phyloP scores from a whole-genome alignment of 2,888 invertebrate genomes.

The Caenorhabditis doughertyi region DNA sequence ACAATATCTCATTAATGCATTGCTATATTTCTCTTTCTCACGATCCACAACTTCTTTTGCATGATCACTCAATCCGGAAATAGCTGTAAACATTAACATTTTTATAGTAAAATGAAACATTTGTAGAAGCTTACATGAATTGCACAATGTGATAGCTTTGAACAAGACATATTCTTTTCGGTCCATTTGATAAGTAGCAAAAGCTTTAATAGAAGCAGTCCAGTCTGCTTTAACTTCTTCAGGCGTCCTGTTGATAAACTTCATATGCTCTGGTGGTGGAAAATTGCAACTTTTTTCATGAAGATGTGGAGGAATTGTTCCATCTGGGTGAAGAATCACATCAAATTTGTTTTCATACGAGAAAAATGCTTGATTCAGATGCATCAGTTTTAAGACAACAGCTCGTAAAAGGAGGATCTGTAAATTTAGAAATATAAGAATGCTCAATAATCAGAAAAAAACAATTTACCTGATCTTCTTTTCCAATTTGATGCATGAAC shows the following conservation, averaged over 20 bases:
- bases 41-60: slow-evolving; percentile 44
- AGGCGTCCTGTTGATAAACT: not conserved
- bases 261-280: not conserved
- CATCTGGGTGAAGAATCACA: slow-evolving; percentile 68
- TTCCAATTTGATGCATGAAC: slow-evolving; percentile 66
- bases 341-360: slow-evolving; percentile 68
- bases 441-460: not conserved
- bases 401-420: slow-evolving; percentile 51
- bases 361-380: slow-evolving; percentile 65
- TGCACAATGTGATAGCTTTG: slow-evolving; percentile 71
- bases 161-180: slow-evolving; percentile 71
- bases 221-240: slow-evolving; percentile 30
- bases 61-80: slow-evolving; percentile 60
- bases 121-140: slow-evolving; percentile 65
- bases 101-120: not conserved
- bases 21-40: slow-evolving; percentile 62
- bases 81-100: no score
- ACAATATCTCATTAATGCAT: slow-evolving; percentile 67
- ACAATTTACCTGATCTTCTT: slow-evolving; percentile 55
- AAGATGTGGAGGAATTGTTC: slow-evolving; percentile 54
- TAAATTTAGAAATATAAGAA: not conserved
- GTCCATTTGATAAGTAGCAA: slow-evolving; percentile 52
- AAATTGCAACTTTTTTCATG: not conserved
- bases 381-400: slow-evolving; percentile 59
- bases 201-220: slow-evolving; percentile 24